Evolutionary conservation across 2,797 vertebrate genomes (phyloP).

Genomic region (Lophius americanus): DNA sequence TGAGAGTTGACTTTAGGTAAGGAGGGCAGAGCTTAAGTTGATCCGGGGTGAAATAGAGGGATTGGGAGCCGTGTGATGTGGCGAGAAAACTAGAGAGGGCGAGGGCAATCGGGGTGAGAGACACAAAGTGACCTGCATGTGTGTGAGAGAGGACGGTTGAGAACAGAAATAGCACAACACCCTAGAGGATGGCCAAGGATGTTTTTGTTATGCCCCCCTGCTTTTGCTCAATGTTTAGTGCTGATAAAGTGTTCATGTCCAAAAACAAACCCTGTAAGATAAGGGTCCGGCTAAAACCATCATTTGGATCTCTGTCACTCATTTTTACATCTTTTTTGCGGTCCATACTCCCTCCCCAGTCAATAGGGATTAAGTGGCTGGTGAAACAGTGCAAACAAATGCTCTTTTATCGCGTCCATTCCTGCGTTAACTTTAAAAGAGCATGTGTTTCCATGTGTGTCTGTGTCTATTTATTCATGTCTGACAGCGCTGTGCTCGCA

Average conservation of each 20-base stretch:
- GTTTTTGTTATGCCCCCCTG: constrained; percentile 48
- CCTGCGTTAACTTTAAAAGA: constrained; percentile 30
- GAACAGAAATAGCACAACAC: constrained; percentile 51
- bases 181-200: constrained; percentile 65
- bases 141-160: constrained; percentile 26
- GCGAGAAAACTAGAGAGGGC: constrained; percentile 31
- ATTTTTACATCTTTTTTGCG: constrained; percentile 45
- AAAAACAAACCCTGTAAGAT: constrained; percentile 66
- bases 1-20: constrained; percentile 51
- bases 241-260: constrained; percentile 70
- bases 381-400: constrained; percentile 49
- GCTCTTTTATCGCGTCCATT: constrained; percentile 54
- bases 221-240: constrained; percentile 63
- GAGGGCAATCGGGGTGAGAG: constrained; percentile 56
- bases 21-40: constrained; percentile 41
- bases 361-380: constrained; percentile 67
- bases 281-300: constrained; percentile 59
- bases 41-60: constrained; percentile 45
- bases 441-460: neutral
- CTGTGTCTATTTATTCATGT: constrained; percentile 34
- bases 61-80: constrained; percentile 18
- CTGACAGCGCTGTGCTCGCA: constrained; percentile 38
- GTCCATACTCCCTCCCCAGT: constrained; percentile 23
- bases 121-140: constrained; percentile 56
- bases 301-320: constrained; percentile 38